Base-by-base conservation (phyloP, 2,888 invertebrate genomes). In the Heterodera filipjevi region DNA sequence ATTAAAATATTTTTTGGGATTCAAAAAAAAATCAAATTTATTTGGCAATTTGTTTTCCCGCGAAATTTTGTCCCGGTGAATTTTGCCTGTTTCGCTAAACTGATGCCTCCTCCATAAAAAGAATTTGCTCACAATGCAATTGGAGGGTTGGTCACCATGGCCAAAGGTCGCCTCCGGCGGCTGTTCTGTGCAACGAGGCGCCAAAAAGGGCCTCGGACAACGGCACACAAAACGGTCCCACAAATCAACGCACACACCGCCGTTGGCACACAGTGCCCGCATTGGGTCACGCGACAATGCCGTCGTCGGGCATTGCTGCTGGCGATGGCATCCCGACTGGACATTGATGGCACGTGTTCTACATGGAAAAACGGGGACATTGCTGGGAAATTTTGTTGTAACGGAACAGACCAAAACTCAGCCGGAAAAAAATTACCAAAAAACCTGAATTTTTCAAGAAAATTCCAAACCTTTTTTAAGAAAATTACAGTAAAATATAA, bases 101-200 rank as follows among this genome's bases (percentile, higher is more conserved):
- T n/a, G n/a, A n/a, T n/a, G n/a, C n/a, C n/a, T n/a, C n/a, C n/a
- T n/a, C n/a, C n/a, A n/a, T n/a, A n/a, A n/a, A n/a, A n/a, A n/a
- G n/a, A n/a, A n/a, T n/a, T n/a, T n/a, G n/a, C 68, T 12, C 14
- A 68, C 68, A 22, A 75, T 22, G 30, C 44, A 66, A n/a, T 59
- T 44, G 30, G 75, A 33, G 16, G 75, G 75, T 27, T 27, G 44
- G 46, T 85, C 81, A 16, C 79, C 71, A 35, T 87, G 84, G 32
- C 88, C 88, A 72, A 88, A 86, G 1, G 88, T 88, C 68, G 82
- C 82, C 77, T 87, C 85, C 1, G 81, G 83, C 8, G 87, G 82
- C 66, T 81, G 79, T 70, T 84, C 73, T 19, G 77, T 78, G 77
- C 88, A 88, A 39, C 80, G 77, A 2, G 87, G 87, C 70, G 82